Conservation (phyloP, 2,888 invertebrate genomes). For the Eupithecia tripunctaria region DNA sequence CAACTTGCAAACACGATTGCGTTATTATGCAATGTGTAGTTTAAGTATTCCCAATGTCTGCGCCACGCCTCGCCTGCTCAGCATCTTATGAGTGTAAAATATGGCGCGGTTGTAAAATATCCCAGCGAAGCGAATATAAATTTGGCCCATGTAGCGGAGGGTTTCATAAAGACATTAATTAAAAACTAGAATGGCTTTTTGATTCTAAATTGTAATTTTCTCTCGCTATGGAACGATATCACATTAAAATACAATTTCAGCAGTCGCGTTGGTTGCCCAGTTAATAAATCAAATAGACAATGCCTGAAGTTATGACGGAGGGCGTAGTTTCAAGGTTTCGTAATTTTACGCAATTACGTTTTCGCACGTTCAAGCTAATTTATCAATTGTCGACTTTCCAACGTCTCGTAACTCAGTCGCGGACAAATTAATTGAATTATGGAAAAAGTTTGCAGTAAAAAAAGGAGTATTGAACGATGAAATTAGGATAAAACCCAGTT, state of each 20-base stretch:
- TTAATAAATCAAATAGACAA: conserved; percentile 44
- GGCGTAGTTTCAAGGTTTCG: conserved; percentile 38
- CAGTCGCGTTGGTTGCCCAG: conserved; percentile 32
- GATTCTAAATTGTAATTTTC: conserved; percentile 34
- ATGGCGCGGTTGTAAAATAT: conserved; percentile 8
- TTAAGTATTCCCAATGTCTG: conserved; percentile 6
- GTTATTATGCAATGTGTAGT: conserved; percentile 16
- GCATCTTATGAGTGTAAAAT: conserved; percentile 14
- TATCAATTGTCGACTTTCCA: conserved; percentile 46
- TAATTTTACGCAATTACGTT: conserved; percentile 50
- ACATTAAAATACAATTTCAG: conserved; percentile 38
- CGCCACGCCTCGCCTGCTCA: not conserved
- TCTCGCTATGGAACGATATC: conserved; percentile 18
- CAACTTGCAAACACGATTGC: conserved; percentile 16
- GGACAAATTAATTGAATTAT: conserved; percentile 45
- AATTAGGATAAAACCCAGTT: conserved; percentile 25
- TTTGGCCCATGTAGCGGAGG: conserved; percentile 8
- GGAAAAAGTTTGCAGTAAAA: conserved; percentile 43
- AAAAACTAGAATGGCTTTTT: conserved; percentile 24
- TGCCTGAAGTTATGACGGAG: conserved; percentile 37
- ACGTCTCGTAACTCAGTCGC: conserved; percentile 38
- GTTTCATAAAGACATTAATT: conserved; percentile 26
- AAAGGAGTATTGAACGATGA: conserved; percentile 40
- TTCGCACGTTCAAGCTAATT: conserved; percentile 48
- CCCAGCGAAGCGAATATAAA: conserved; percentile 12